phyloP scores from a whole-genome alignment of 2,797 vertebrate species.

The Betta splendens region DNA sequence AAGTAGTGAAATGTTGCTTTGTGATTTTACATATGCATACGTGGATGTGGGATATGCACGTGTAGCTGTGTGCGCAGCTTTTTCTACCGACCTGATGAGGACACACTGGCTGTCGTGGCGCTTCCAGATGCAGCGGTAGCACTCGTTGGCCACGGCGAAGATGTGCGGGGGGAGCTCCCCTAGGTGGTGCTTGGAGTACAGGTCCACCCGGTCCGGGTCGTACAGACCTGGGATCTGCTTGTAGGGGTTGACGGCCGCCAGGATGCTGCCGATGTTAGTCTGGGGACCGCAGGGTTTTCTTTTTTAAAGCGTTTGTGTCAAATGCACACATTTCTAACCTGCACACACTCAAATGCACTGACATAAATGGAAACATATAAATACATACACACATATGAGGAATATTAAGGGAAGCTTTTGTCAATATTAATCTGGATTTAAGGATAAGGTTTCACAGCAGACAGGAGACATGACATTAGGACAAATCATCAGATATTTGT shows the following conservation, averaged over 20 bases:
- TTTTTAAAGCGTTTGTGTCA: too few species aligned
- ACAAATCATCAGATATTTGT: constrained; percentile 4
- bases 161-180: constrained; percentile 94
- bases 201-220: constrained; percentile 84
- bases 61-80: too few species aligned
- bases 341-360: background rate
- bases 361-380: background rate
- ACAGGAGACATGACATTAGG: background rate
- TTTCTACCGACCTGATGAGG: constrained; percentile 91
- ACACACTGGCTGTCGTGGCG: constrained; percentile 94
- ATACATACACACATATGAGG: background rate
- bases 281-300: constrained; percentile 63
- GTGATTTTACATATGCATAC: too few species aligned
- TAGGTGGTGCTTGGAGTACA: constrained; percentile 89
- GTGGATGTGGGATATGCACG: too few species aligned
- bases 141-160: constrained; percentile 92
- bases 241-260: constrained; percentile 93
- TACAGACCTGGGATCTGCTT: constrained; percentile 88
- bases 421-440: constrained; percentile 32
- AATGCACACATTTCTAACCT: background rate
- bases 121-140: constrained; percentile 95
- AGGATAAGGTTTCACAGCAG: constrained; percentile 23
- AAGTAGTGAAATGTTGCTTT: too few species aligned
- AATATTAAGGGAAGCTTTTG: constrained; percentile 9
- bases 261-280: constrained; percentile 94